Conservation (phyloP, 2,113 vertebrate genomes). For the Agapornis roseicollis region DNA sequence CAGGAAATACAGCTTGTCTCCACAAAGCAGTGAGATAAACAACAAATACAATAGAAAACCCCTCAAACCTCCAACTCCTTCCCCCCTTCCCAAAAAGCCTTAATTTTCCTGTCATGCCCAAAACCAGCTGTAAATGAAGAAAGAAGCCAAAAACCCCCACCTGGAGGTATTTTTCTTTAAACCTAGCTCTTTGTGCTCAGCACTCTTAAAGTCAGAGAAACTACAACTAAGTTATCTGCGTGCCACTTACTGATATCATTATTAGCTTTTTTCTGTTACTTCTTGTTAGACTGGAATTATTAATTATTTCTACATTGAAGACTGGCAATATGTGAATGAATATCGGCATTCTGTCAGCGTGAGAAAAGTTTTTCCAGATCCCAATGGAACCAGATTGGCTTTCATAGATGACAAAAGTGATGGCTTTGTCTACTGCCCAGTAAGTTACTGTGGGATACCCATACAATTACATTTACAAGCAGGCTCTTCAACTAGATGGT, state of each 20-base stretch:
- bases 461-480: background rate
- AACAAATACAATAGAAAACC: background rate
- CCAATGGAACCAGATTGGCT: slow-evolving; percentile 86
- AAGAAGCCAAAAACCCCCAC: background rate
- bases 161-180: background rate
- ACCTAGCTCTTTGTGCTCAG: background rate
- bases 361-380: slow-evolving; percentile 91
- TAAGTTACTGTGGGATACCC: slow-evolving; percentile 64
- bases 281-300: slow-evolving; percentile 83
- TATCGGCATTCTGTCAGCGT: slow-evolving; percentile 89
- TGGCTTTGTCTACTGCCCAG: slow-evolving; percentile 91
- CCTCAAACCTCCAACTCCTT: background rate
- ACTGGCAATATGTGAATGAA: slow-evolving; percentile 90
- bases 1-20: background rate
- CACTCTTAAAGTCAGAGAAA: background rate
- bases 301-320: slow-evolving; percentile 89
- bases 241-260: background rate
- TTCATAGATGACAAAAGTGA: slow-evolving; percentile 95
- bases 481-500: background rate
- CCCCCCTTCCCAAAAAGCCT: background rate
- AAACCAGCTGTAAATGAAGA: background rate
- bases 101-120: background rate
- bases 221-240: background rate
- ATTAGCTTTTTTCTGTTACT: background rate
- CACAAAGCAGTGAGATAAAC: background rate